Conservation (phyloP, 2,888 invertebrate genomes). For the Malacosoma neustria region DNA sequence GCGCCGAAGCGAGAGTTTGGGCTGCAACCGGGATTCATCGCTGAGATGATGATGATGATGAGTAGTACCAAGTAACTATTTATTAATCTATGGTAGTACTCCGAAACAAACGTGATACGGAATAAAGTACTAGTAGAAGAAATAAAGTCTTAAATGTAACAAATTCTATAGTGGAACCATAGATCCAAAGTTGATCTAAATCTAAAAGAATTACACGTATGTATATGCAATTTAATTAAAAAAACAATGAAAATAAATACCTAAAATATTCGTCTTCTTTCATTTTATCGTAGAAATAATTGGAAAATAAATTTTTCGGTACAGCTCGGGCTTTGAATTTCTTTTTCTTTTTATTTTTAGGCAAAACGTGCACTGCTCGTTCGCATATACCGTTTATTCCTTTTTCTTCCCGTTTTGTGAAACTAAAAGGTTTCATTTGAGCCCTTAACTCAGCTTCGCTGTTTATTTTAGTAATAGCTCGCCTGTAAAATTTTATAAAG, state of each 20-base stretch:
- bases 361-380: conserved; percentile 35
- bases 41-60: no score
- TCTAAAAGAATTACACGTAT: background rate
- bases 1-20: no score
- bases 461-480: conserved; percentile 74
- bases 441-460: conserved; percentile 77
- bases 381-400: conserved; percentile 50
- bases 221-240: background rate
- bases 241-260: conserved; percentile 35
- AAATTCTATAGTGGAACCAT: no score
- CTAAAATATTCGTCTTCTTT: conserved; percentile 83
- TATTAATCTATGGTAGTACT: no score
- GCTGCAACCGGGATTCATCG: no score
- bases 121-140: no score
- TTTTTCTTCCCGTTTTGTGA: conserved; percentile 76
- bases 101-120: no score
- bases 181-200: no score
- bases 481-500: no score
- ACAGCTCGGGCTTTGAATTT: conserved; percentile 80
- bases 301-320: conserved; percentile 81
- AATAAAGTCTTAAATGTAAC: no score
- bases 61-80: no score
- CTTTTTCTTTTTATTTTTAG: conserved; percentile 62
- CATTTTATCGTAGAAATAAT: conserved; percentile 81
- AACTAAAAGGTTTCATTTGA: conserved; percentile 79